Conservation (phyloP, 2,888 invertebrate species). For the Aleiodes alternator region DNA sequence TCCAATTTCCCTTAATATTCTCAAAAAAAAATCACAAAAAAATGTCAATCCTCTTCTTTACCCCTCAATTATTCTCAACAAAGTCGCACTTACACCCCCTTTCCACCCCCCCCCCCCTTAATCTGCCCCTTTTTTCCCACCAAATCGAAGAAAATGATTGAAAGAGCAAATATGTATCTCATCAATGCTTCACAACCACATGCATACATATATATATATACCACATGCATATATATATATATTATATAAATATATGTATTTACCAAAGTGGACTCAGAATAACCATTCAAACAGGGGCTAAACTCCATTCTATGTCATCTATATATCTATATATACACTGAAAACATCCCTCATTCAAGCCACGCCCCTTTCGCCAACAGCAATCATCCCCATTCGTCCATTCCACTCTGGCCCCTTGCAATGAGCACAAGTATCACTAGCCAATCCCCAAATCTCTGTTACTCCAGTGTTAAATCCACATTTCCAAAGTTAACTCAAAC, state of each 20-base stretch:
- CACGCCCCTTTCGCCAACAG: not conserved
- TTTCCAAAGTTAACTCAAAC: not conserved
- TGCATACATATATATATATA: not conserved
- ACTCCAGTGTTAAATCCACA: constrained; percentile 2
- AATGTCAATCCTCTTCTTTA: too few species aligned
- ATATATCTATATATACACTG: not conserved
- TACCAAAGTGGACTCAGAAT: not conserved
- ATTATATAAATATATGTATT: not conserved
- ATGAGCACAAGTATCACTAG: constrained; percentile 1
- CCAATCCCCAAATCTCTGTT: constrained; percentile 17
- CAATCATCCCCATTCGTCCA: constrained; percentile 28
- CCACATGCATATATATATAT: not conserved
- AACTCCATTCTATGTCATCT: too few species aligned
- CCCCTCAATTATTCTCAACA: too few species aligned
- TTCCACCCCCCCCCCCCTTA: too few species aligned
- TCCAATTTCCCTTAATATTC: too few species aligned
- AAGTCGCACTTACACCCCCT: too few species aligned
- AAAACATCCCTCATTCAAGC: constrained; percentile 6
- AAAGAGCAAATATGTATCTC: not conserved
- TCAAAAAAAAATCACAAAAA: too few species aligned
- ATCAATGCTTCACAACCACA: not conserved
- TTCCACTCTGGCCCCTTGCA: not conserved
- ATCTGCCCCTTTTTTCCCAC: too few species aligned
- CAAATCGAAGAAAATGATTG: not conserved
- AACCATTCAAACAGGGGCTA: too few species aligned